Percentiles rank a stretch among this genome's conserved stretches.
phyloP scores from a whole-genome alignment of 2,113 vertebrate species.

The Thalassoma bifasciatum region DNA sequence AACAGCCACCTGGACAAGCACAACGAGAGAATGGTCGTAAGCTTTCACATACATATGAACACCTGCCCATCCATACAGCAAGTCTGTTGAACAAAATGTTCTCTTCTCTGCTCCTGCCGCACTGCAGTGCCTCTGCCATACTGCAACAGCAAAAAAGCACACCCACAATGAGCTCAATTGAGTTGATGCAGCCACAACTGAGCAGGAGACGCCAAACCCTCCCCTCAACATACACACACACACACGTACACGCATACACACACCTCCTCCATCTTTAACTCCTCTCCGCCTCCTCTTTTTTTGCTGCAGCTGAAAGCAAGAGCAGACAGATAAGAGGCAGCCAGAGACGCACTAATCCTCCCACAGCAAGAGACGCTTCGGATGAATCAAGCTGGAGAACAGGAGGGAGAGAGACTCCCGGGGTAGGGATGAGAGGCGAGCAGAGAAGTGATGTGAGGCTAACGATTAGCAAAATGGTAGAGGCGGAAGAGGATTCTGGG shows the following conservation, averaged over 20 bases:
- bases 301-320: constrained; percentile 60
- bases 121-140: constrained; percentile 49
- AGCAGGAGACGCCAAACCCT: constrained; percentile 54
- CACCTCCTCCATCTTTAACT: background rate
- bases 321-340: constrained; percentile 80
- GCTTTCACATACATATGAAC: background rate
- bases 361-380: constrained; percentile 62
- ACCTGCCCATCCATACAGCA: constrained; percentile 1
- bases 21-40: constrained; percentile 3
- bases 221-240: constrained; percentile 11
- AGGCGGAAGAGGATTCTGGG: constrained; percentile 25
- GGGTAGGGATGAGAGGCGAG: constrained; percentile 23
- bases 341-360: constrained; percentile 78
- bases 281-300: constrained; percentile 28
- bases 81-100: constrained; percentile 41
- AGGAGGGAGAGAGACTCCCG: constrained; percentile 8
- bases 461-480: constrained; percentile 49
- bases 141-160: constrained; percentile 10
- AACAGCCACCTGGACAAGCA: constrained; percentile 31
- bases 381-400: constrained; percentile 57
- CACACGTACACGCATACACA: too few species aligned
- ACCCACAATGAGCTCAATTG: constrained; percentile 40
- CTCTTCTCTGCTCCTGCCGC: constrained; percentile 30
- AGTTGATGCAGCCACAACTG: constrained; percentile 55
- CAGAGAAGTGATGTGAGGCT: constrained; percentile 54